Base-by-base conservation (phyloP, 2,888 invertebrate species). In the Cryptus armator region DNA sequence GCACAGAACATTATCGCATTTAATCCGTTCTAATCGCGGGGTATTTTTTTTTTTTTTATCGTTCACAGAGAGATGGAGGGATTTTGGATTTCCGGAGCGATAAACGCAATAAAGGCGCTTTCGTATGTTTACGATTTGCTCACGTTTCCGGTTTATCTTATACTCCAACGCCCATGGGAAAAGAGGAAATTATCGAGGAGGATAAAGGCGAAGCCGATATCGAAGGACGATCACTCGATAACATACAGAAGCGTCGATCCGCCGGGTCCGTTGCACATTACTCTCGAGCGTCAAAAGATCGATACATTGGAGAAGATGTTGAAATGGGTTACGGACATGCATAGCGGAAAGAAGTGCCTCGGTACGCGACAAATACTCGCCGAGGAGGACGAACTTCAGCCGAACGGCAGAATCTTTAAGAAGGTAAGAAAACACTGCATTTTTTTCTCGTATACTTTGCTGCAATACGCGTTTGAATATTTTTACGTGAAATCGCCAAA, bases 321-420 rank as follows among this genome's bases (percentile, higher is more conserved):
- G 91, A 95, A 96, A 32, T 97, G 97, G 91, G 97, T 98, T 46
- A 96, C 97, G 64, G 95, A 96, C 89, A 95, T 96, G 88, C 97
- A 97, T 94, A 95, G 95, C 9, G 95, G 95, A 67, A 97, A 96
- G 89, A 96, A 95, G 79, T 98, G 98, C 90, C 95, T 99, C 86
- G 99, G 99, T 68, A 98, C 98, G 0, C 95, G 99, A 77, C 96
- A 98, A 90, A 97, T 99, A 89, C 95, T 99, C 62, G 97, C 97
- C 81, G 99, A 99, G 94, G 98, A 98, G 92, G 98, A 99, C 92
- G 99, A 99, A 93, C 94, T 96, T 14, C 99, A 99, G 93, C 96
- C 98, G 1, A 99, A 99, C 92, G 99, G 99, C 68, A 96, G 98
- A 87, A 96, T 99, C 71, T 99, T 99, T 93, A 99, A 99, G 94